Conservation (phyloP, 1,140 invertebrate species). For the Drosophila kurseongensis region DNA sequence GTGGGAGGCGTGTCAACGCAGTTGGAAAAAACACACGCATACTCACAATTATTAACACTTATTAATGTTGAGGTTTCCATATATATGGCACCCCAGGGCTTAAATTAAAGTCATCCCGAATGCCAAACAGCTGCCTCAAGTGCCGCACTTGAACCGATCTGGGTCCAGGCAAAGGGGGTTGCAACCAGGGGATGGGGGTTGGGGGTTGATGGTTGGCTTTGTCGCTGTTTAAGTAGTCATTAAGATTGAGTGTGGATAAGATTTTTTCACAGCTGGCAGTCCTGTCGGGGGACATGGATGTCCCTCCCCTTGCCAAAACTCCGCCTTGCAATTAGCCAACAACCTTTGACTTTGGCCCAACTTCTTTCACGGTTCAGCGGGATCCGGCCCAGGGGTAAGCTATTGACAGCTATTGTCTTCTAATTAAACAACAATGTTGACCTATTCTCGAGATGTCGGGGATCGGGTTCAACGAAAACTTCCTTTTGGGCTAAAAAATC, state of each 20-base stretch:
- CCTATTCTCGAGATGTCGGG: conserved; percentile 68
- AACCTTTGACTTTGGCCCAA: conserved; percentile 45
- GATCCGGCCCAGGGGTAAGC: conserved; percentile 10
- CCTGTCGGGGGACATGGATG: not conserved
- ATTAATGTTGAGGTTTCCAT: conserved; percentile 80
- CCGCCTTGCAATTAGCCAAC: conserved; percentile 42
- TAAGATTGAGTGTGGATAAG: conserved; percentile 77
- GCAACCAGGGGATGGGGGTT: not conserved
- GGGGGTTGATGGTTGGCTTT: conserved; percentile 38
- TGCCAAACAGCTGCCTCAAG: conserved; percentile 62
- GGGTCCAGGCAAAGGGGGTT: conserved; percentile 19
- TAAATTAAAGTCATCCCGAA: conserved; percentile 72
- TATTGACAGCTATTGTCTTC: conserved; percentile 79
- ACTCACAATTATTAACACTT: conserved; percentile 80
- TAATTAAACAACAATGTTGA: conserved; percentile 82
- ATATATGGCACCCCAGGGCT: conserved; percentile 74
- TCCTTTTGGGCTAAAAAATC: conserved; percentile 44
- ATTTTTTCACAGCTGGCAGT: conserved; percentile 72
- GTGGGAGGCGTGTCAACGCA: conserved; percentile 53
- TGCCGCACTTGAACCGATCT: conserved; percentile 57
- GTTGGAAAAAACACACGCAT: conserved; percentile 33
- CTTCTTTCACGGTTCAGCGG: conserved; percentile 1
- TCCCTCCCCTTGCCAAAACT: not conserved
- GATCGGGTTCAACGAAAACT: conserved; percentile 61
- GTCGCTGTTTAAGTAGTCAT: conserved; percentile 79